These are phyloP conservation scores for Nothura maculosa DNA, from an alignment of 2,797 vertebrate species.

Conservation along the genomic window DNA sequence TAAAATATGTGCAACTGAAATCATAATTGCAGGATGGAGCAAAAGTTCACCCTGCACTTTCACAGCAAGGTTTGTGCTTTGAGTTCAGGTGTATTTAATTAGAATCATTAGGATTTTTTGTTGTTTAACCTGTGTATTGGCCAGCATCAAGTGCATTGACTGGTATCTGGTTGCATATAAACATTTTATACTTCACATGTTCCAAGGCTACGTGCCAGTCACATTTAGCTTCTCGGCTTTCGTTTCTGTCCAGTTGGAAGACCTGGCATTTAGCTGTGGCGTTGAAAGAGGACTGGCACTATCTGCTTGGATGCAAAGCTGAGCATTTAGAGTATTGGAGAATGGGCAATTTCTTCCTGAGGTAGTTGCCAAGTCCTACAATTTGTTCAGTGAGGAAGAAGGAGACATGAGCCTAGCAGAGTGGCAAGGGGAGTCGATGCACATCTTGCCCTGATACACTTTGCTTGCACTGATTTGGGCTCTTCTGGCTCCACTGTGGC, in stretches of 20 bases:
- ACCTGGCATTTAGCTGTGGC: not conserved
- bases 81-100: not conserved
- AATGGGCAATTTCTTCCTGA: constrained; percentile 1
- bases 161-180: not conserved
- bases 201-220: constrained; percentile 22
- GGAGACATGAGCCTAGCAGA: not conserved
- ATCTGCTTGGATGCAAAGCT: constrained; percentile 13
- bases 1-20: not conserved
- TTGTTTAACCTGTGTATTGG: constrained; percentile 20
- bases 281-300: constrained; percentile 18
- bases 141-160: not conserved
- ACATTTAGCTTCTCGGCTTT: constrained; percentile 11
- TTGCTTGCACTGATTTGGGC: not conserved
- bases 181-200: not conserved
- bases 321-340: constrained; percentile 24
- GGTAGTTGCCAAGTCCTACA: not conserved
- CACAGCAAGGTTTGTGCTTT: not conserved
- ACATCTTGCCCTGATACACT: not conserved
- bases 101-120: not conserved
- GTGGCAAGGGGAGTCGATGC: not conserved
- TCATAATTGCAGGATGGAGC: not conserved
- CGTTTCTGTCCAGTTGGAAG: constrained; percentile 15
- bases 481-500: not conserved
- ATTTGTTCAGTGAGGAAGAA: not conserved
- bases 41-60: not conserved